A percentile compares a stretch with the other conserved stretches of the same genome.
Conservation (phyloP, 2,113 vertebrate genomes). For the Lophotis ruficrista region DNA sequence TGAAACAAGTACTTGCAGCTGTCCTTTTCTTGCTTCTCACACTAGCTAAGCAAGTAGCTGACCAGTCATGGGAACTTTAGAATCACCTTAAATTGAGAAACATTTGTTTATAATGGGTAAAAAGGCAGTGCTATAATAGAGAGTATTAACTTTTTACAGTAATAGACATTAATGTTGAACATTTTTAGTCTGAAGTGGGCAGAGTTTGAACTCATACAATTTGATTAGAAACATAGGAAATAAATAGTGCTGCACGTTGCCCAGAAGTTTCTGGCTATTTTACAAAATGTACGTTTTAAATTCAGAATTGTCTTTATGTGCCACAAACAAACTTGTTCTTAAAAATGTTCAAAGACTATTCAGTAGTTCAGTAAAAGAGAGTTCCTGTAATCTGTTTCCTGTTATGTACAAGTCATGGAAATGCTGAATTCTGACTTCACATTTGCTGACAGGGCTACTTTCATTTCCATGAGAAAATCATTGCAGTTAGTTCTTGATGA, state of each 20-base stretch:
- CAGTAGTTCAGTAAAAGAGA: conserved; percentile 8
- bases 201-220: not conserved
- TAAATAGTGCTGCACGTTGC: not conserved
- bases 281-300: not conserved
- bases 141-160: not conserved
- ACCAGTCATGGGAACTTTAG: not conserved
- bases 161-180: not conserved
- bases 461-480: conserved; percentile 58
- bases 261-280: not conserved
- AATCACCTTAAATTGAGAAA: not conserved
- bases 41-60: not conserved
- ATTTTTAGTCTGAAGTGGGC: not conserved
- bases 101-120: not conserved
- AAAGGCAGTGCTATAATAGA: not conserved
- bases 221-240: not conserved
- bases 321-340: not conserved
- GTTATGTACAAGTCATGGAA: conserved; percentile 63
- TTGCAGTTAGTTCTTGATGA: not conserved
- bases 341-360: not conserved
- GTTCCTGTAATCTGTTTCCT: conserved; percentile 73
- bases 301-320: not conserved
- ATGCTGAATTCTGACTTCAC: conserved; percentile 48
- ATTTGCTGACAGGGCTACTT: conserved; percentile 59
- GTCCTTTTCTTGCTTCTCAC: not conserved
- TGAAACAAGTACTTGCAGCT: not conserved